These are phyloP conservation scores for Capra hircus DNA, from an alignment of 2,113 vertebrate genomes.

Conservation along the genomic window DNA sequence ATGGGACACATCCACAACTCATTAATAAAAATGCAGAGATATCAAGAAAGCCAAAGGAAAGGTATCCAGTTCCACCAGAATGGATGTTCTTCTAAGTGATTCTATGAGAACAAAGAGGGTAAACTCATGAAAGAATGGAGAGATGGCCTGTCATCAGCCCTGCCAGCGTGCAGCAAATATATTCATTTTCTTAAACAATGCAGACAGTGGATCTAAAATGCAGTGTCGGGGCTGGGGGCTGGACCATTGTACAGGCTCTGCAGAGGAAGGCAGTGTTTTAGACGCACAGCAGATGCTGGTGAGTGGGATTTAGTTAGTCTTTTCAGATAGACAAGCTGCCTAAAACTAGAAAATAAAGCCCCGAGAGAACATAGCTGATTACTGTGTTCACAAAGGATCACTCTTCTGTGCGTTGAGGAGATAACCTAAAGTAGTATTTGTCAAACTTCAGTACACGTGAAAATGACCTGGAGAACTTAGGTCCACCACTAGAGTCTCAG, in stretches of 20 bases:
- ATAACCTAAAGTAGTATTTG: background rate
- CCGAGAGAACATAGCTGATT: background rate
- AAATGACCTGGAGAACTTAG: background rate
- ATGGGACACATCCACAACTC: background rate
- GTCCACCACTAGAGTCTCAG: background rate
- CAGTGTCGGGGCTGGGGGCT: background rate
- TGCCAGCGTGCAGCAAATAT: too few species aligned
- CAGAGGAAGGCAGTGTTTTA: background rate
- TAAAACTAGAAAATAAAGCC: background rate
- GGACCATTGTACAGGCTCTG: background rate
- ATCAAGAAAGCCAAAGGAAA: background rate
- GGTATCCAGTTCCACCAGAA: background rate
- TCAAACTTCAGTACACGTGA: background rate
- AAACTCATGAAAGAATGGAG: background rate
- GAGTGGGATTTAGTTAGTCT: background rate
- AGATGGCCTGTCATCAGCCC: background rate
- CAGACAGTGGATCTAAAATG: background rate
- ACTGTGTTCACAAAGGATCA: fast-evolving
- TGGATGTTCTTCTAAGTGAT: background rate
- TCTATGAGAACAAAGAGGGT: background rate
- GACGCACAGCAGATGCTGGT: background rate
- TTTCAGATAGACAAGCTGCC: background rate
- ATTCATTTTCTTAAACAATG: background rate
- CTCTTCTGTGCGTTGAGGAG: background rate
- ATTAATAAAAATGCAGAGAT: background rate